Percentiles rank a stretch among this genome's conserved stretches.
phyloP scores from a whole-genome alignment of 2,888 invertebrate genomes.

The Pseudococcus longispinus region DNA sequence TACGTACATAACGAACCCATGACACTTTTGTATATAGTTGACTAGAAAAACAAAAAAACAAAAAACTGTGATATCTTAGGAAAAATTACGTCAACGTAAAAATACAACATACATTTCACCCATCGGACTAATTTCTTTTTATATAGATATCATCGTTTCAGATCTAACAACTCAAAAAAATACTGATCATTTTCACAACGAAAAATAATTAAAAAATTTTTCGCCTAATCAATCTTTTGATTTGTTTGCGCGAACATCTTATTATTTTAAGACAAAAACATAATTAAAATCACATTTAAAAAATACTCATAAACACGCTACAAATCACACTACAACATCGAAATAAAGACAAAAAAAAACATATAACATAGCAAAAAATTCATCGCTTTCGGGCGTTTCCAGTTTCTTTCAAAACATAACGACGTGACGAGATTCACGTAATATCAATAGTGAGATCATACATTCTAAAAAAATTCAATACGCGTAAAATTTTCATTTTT shows the following conservation, averaged over 20 bases:
- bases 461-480: neutral
- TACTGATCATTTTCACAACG: neutral
- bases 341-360: neutral
- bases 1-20: neutral
- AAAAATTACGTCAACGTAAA: neutral
- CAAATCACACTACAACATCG: neutral
- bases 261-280: neutral
- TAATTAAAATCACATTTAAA: conserved; percentile 5
- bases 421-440: neutral
- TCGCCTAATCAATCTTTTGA: neutral
- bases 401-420: neutral
- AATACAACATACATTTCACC: neutral
- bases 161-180: neutral
- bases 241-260: neutral
- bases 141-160: neutral
- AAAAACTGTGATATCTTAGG: neutral
- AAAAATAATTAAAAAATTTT: neutral
- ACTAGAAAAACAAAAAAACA: neutral
- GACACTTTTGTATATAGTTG: neutral
- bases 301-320: neutral
- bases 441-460: neutral
- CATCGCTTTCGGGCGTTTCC: neutral
- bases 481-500: neutral
- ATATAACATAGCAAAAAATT: neutral
- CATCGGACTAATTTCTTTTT: neutral